phyloP scores from a whole-genome alignment of 30 jellyfish, hydroid and myxozoan species.

The Hydractinia symbiolongicarpus region DNA sequence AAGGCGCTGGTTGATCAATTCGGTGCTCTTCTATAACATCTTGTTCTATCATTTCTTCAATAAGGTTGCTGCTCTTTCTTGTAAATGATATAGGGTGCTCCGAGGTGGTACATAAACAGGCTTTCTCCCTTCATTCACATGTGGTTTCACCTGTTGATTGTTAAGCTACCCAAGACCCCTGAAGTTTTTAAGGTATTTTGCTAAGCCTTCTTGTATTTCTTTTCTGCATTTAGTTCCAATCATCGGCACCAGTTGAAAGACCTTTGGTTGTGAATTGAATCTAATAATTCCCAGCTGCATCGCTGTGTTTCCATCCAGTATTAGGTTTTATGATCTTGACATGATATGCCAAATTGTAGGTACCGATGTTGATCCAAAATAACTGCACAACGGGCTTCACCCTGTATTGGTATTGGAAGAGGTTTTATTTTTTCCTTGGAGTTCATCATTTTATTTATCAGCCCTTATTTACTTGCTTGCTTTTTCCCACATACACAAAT shows the following conservation, averaged over 20 bases:
- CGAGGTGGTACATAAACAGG: slow-evolving; percentile 41
- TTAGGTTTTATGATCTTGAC: background rate
- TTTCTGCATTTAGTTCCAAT: background rate
- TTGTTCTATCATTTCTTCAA: slow-evolving; percentile 31
- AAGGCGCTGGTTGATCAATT: slow-evolving; percentile 44
- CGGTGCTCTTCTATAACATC: slow-evolving; percentile 40
- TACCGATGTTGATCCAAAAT: background rate
- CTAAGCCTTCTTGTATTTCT: background rate
- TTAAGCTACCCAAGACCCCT: slow-evolving; percentile 22
- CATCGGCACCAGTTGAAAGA: background rate
- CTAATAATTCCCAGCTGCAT: too few species aligned
- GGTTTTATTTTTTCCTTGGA: background rate
- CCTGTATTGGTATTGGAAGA: background rate
- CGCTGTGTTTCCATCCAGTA: too few species aligned
- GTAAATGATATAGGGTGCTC: slow-evolving; percentile 37
- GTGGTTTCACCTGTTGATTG: slow-evolving; percentile 17
- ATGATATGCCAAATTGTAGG: background rate
- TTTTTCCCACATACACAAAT: background rate
- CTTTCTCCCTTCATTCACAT: background rate
- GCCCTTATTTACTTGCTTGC: background rate
- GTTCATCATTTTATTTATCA: background rate
- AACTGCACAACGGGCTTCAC: background rate
- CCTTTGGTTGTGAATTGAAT: background rate
- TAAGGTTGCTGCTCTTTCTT: slow-evolving; percentile 28
- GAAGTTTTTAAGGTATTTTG: background rate